Evolutionary conservation across 2,888 invertebrate genomes (phyloP), one percentile per base, ranked within the genome.

Genomic region (Cantharis rufa): DNA sequence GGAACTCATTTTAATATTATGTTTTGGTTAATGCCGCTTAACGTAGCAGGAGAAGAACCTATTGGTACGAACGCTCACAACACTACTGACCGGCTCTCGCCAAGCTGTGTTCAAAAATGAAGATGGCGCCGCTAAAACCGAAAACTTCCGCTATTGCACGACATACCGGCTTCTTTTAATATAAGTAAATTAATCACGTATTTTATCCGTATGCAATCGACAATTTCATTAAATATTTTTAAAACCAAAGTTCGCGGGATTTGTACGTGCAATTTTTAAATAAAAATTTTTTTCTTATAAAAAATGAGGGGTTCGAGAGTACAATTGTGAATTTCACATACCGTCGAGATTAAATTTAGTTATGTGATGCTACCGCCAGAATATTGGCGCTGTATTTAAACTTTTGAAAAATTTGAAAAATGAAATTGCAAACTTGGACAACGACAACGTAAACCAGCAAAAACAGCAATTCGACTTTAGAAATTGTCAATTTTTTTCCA

Each of bases 31-130:
- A 74, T 73, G 68, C 74, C 73, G 75, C 77, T 80, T 79, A 75
- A 70, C 77, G 76, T 77, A 69, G 77, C 70, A 75, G n/a, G 48
- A 48, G 48, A 48, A 48, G 89, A 89, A 89, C 90, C 90, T 89
- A 88, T 88, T 87, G 84, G 89, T 90, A 90, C 89, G 90, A 90
- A 89, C 87, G 90, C 90, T 91, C 90, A 90, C 90, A 91, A 91
- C 91, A 92, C 92, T 91, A 92, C 92, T 92, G 92, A 90, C 90
- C 90, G 90, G 90, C 91, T 90, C 90, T 89, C 89, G 90, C 90
- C 88, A 90, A 91, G 91, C 92, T 92, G 91, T 90, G 93, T 94
- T 94, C 93, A 92, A 93, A 93, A 93, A 91, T 92, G 93, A 94
- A 94, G 93, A 94, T 93, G 94, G 94, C 94, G 94, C 93, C 93